Percentiles rank a stretch among this genome's conserved stretches.
phyloP scores from a whole-genome alignment of 2,888 invertebrate genomes.

The Xestoiulus laeticollis region DNA sequence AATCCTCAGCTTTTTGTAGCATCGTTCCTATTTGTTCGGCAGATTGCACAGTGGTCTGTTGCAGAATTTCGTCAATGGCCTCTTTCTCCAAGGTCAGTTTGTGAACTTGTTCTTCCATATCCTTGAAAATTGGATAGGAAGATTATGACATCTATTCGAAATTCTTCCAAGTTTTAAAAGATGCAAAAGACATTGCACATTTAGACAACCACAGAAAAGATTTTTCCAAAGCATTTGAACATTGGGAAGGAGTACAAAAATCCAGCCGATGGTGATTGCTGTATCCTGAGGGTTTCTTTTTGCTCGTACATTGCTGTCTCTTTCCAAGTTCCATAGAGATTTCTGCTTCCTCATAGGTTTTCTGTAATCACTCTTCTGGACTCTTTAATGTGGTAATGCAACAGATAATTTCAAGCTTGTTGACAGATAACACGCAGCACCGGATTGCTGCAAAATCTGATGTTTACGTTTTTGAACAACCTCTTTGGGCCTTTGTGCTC shows the following conservation, averaged over 20 bases:
- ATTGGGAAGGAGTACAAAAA: not conserved
- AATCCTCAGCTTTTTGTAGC: not conserved
- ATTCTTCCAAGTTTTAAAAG: not conserved
- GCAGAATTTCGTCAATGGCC: constrained; percentile 38
- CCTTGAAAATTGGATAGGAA: constrained; percentile 47
- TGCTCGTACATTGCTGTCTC: too few relatives aligned
- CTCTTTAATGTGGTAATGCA: not conserved
- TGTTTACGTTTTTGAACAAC: too few relatives aligned
- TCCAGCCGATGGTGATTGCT: not conserved
- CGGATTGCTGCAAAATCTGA: too few relatives aligned
- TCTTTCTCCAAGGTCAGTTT: not conserved
- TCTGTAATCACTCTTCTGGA: not conserved
- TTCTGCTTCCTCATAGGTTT: not conserved
- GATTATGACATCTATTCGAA: not conserved
- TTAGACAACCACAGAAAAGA: not conserved
- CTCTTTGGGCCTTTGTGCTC: too few relatives aligned
- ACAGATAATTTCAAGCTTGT: too few relatives aligned
- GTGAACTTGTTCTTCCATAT: constrained; percentile 34
- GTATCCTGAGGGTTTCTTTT: not conserved
- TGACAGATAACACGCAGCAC: too few relatives aligned
- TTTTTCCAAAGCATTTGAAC: not conserved
- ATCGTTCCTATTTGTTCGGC: constrained; percentile 7
- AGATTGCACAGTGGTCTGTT: constrained; percentile 42
- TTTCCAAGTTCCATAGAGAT: not conserved
- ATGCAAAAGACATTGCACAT: not conserved